A percentile compares a stretch with the other conserved stretches of the same genome.
phyloP scores from a whole-genome alignment of 1,140 invertebrate species.

The Drosophila bocki region DNA sequence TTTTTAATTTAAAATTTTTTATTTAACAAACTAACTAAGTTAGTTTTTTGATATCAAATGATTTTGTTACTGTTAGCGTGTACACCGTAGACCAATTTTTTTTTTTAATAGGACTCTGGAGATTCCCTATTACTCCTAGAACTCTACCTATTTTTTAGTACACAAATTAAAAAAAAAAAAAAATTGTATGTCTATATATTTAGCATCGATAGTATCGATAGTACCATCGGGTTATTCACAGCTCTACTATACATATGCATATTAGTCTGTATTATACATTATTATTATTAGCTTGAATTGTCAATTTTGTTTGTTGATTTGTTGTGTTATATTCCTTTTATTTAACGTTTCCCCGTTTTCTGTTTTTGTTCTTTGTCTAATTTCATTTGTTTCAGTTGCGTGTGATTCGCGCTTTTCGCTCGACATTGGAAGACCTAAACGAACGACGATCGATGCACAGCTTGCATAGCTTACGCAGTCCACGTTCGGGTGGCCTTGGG shows the following conservation, averaged over 20 bases:
- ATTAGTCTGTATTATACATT: slow-evolving; percentile 1
- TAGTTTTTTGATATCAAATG: no score
- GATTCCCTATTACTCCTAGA: no score
- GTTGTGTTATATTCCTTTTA: slow-evolving; percentile 48
- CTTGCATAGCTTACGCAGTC: slow-evolving; percentile 97
- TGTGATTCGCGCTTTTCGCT: slow-evolving; percentile 99
- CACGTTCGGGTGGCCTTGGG: slow-evolving; percentile 86
- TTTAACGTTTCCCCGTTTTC: slow-evolving; percentile 47
- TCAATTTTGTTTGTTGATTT: slow-evolving; percentile 33
- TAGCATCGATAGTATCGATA: not conserved
- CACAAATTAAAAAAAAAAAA: no score
- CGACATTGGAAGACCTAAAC: slow-evolving; percentile 99
- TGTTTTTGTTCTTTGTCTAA: slow-evolving; percentile 83
- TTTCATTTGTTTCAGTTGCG: slow-evolving; percentile 97
- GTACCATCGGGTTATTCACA: not conserved
- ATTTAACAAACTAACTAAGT: no score
- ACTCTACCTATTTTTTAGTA: no score
- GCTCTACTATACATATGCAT: not conserved
- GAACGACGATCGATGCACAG: slow-evolving; percentile 99
- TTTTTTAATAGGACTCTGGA: no score
- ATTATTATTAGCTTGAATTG: slow-evolving; percentile 38
- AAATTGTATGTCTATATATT: no score
- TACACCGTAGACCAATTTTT: no score
- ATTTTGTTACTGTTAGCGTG: no score
- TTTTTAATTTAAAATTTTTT: no score